Base-by-base conservation (phyloP, 2,113 vertebrate genomes). In the Callocephalon fimbriatum region DNA sequence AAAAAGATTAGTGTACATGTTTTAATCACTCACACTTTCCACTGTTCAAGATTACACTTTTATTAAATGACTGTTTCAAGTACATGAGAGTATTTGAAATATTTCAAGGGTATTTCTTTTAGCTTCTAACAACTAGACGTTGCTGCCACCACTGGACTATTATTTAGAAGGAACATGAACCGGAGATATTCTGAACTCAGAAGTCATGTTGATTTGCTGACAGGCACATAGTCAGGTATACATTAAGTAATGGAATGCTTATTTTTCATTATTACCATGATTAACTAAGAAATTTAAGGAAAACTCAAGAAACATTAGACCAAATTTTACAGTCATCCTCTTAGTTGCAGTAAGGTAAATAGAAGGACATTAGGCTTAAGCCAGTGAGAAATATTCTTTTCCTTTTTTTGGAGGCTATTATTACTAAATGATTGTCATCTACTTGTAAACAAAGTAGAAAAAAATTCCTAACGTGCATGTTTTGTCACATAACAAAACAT, bases 101-200 rank as follows among this genome's bases (percentile, higher is more conserved):
- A 98, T 98, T 97, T 98, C 76, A 93, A 94, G 97, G 59, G 93
- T 92, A 91, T 72, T 73, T 95, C 53, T 94, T 96, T 81, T 50
- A 77, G 51, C 77, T 93, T 85, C 51, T 78, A 97, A 96, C 20
- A 94, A 93, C 92, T 97, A 95, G 95, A 97, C 18, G 4, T 86
- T 97, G 94, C 98, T 98, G 97, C 98, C 96, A 97, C 96, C 92
- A 90, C 91, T 86, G 97, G 97, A 83, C 86, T 93, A 32, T 68
- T 88, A 68, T 92, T 95, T 91, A 96, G 88, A 89, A 88, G 31
- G 61, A 85, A 74, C 73, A 54, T 22, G 77, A 91, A 91, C 26
- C 13, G 9, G 86, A 88, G 53, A 32, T 78, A 90, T 73, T 44
- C 50, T 91, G 45, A 58, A 53, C 88, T 94, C 61, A 91, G 38